Evolutionary conservation across 2,113 vertebrate genomes (phyloP).

Genomic region (Haemorhous mexicanus): DNA sequence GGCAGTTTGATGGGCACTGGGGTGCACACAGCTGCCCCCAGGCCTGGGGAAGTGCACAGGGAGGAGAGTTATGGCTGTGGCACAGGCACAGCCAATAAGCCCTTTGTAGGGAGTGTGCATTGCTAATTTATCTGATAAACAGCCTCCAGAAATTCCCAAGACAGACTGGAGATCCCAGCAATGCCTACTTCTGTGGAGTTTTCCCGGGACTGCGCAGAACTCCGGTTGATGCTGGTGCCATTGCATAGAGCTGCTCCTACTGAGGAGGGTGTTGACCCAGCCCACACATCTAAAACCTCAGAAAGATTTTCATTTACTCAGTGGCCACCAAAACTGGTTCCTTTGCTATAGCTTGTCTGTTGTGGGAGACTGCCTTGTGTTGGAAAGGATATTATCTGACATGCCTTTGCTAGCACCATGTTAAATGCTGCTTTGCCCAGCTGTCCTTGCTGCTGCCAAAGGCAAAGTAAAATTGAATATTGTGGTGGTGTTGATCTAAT

Average conservation of each 20-base stretch:
- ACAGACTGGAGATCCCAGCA: background rate
- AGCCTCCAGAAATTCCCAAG: background rate
- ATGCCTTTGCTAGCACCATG: slow-evolving; percentile 32
- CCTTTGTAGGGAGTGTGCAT: background rate
- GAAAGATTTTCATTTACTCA: background rate
- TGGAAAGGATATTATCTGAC: background rate
- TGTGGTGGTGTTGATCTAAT: slow-evolving; percentile 42
- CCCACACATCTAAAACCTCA: background rate
- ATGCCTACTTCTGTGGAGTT: background rate
- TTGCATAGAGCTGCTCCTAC: fast-evolving
- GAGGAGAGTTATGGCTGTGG: background rate
- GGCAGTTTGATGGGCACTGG: background rate
- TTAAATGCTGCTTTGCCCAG: slow-evolving; percentile 22
- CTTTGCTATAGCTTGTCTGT: slow-evolving; percentile 25
- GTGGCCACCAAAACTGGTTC: background rate
- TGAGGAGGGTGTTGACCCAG: background rate
- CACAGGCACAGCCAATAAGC: background rate
- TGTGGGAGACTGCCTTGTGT: background rate
- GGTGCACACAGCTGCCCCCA: background rate
- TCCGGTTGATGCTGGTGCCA: background rate
- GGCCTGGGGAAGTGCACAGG: background rate
- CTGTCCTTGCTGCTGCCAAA: slow-evolving; percentile 48
- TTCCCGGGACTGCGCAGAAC: background rate
- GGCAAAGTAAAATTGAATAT: slow-evolving; percentile 37
- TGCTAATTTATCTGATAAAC: background rate